Evolutionary conservation across 2,113 vertebrate genomes (phyloP).

Genomic region (Bettongia penicillata): DNA sequence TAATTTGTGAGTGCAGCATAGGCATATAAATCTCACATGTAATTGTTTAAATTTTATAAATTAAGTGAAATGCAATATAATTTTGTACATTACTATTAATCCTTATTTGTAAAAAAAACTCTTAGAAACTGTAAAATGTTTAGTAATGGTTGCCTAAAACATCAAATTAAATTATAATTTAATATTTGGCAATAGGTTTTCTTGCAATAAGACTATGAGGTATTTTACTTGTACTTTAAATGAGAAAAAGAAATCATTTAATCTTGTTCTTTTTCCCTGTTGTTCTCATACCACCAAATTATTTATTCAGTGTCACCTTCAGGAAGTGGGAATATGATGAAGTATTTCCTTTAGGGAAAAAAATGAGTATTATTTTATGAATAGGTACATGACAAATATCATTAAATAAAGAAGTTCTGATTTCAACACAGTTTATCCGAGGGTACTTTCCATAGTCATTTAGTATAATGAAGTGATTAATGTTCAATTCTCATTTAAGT

Average conservation of each 20-base stretch:
- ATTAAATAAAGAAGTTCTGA: neutral
- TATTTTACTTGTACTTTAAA: conserved; percentile 39
- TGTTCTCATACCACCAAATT: neutral
- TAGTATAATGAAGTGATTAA: neutral
- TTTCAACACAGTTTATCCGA: neutral
- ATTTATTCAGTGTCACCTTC: neutral
- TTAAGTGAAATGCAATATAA: conserved; percentile 12
- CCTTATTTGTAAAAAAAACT: neutral
- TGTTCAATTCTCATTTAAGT: neutral
- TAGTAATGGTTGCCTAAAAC: conserved; percentile 7
- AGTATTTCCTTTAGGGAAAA: neutral
- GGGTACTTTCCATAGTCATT: neutral
- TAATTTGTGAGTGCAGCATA: neutral
- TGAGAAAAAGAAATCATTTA: conserved; percentile 3
- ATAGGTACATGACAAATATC: neutral
- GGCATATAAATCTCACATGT: neutral
- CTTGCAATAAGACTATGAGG: neutral
- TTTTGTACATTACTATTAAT: conserved; percentile 10
- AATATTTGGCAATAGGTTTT: conserved; percentile 7
- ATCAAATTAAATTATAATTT: conserved; percentile 5
- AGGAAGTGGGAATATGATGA: neutral
- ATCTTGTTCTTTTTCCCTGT: neutral
- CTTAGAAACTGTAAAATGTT: neutral
- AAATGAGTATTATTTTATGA: neutral
- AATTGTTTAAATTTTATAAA: neutral